phyloP scores from a whole-genome alignment of 1,140 invertebrate species.

The Gonioctena quinquepunctata region DNA sequence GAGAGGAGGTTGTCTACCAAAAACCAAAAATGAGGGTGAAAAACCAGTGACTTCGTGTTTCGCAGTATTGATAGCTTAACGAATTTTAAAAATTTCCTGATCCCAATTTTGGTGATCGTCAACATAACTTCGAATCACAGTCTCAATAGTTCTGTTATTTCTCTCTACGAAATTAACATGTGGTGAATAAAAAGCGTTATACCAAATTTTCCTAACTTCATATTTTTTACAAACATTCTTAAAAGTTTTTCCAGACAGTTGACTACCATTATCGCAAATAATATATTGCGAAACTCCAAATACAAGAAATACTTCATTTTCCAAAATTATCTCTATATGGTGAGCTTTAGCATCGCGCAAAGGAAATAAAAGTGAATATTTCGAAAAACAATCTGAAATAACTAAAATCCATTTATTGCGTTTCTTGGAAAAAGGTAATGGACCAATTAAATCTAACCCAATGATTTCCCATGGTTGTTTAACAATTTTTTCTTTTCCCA shows the following conservation, averaged over 20 bases:
- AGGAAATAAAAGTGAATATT: neutral
- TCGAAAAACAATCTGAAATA: neutral
- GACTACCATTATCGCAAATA: neutral
- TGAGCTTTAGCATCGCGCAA: neutral
- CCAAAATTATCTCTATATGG: neutral
- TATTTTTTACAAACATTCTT: neutral
- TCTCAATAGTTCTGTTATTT: neutral
- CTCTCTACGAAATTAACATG: neutral
- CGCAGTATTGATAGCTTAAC: conserved; percentile 1
- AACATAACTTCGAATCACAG: neutral
- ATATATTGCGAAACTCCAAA: conserved; percentile 24
- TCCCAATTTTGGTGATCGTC: conserved; percentile 16
- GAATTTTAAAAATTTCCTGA: neutral
- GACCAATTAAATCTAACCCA: conserved; percentile 51
- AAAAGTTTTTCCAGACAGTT: neutral
- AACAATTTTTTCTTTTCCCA: conserved; percentile 12
- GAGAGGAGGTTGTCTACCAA: conserved; percentile 7
- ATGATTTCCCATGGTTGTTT: conserved; percentile 13
- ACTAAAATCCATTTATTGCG: conserved; percentile 19
- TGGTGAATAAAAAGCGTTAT: neutral
- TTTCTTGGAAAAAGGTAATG: conserved; percentile 26
- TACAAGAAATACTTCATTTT: conserved; percentile 18
- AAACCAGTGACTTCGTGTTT: neutral
- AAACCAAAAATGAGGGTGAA: conserved; percentile 1
- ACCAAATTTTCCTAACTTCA: neutral